Evolutionary conservation across 1,140 invertebrate species (phyloP).

Genomic region (Atopsyche davidsoni): DNA sequence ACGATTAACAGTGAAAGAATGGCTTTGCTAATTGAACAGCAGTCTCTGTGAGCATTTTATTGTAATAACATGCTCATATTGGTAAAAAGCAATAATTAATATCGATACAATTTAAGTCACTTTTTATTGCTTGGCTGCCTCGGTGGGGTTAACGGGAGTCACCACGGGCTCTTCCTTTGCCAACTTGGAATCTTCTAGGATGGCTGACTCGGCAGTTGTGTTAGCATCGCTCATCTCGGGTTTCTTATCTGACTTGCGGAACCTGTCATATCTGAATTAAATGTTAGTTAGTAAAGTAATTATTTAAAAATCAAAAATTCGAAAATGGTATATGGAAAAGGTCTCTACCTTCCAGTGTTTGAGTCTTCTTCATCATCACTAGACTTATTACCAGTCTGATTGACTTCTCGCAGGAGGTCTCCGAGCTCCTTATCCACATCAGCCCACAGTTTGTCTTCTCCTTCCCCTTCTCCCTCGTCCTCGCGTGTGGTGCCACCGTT

Average conservation of each 20-base stretch:
- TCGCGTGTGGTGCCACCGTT: slow-evolving; percentile 28
- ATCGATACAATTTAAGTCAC: not conserved
- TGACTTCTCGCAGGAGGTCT: slow-evolving; percentile 59
- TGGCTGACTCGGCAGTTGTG: slow-evolving; percentile 34
- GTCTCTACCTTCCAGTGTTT: slow-evolving; percentile 36
- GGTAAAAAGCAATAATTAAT: not conserved
- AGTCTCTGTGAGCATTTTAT: no score
- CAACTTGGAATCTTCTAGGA: slow-evolving; percentile 14
- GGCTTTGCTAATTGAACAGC: no score
- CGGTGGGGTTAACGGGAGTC: not conserved
- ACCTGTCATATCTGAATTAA: slow-evolving; percentile 43
- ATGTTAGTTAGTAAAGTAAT: not conserved
- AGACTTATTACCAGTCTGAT: slow-evolving; percentile 52
- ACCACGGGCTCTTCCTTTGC: slow-evolving; percentile 7
- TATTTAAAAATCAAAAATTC: not conserved
- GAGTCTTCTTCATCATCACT: slow-evolving; percentile 68
- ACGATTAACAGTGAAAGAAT: no score
- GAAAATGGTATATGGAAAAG: no score
- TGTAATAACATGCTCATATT: no score
- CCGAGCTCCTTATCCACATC: slow-evolving; percentile 70
- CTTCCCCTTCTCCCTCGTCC: slow-evolving; percentile 36
- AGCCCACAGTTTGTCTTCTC: slow-evolving; percentile 60
- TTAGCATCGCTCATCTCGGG: slow-evolving; percentile 31
- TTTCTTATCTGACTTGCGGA: slow-evolving; percentile 46
- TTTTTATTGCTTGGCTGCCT: slow-evolving; percentile 10